Evolutionary conservation across 2,888 invertebrate species (phyloP).

Genomic region (Callimorpha dominula): DNA sequence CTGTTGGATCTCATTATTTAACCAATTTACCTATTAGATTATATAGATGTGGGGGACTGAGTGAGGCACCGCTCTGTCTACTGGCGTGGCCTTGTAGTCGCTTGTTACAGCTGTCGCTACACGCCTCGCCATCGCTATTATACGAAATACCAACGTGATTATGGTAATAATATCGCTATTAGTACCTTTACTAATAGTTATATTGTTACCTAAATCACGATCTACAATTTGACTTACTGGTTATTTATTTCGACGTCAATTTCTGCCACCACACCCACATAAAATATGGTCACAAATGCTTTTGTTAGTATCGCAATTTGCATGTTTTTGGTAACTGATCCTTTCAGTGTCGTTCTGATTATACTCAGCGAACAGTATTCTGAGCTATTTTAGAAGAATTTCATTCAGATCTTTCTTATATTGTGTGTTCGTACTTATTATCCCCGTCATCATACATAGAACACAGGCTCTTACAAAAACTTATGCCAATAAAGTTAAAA

Average conservation of each 20-base stretch:
- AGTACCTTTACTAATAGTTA: background rate
- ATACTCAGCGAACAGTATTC: too few relatives aligned
- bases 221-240: background rate
- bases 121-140: slow-evolving; percentile 21
- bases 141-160: background rate
- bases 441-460: too few relatives aligned
- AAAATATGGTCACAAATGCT: too few relatives aligned
- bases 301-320: too few relatives aligned
- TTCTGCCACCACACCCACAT: too few relatives aligned
- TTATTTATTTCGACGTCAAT: background rate
- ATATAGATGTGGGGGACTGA: slow-evolving; percentile 29
- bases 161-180: background rate
- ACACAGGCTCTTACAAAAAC: too few relatives aligned
- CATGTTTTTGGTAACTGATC: too few relatives aligned
- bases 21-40: slow-evolving; percentile 16
- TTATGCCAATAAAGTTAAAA: too few relatives aligned
- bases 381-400: background rate
- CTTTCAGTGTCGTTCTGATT: background rate
- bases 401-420: background rate
- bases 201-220: background rate
- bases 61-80: slow-evolving; percentile 60
- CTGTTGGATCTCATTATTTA: slow-evolving; percentile 7
- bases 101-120: slow-evolving; percentile 42
- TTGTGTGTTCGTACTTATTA: too few relatives aligned
- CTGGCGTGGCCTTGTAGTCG: slow-evolving; percentile 44